Base-by-base conservation (phyloP, 2,888 invertebrate species). In the Timandra comae region DNA sequence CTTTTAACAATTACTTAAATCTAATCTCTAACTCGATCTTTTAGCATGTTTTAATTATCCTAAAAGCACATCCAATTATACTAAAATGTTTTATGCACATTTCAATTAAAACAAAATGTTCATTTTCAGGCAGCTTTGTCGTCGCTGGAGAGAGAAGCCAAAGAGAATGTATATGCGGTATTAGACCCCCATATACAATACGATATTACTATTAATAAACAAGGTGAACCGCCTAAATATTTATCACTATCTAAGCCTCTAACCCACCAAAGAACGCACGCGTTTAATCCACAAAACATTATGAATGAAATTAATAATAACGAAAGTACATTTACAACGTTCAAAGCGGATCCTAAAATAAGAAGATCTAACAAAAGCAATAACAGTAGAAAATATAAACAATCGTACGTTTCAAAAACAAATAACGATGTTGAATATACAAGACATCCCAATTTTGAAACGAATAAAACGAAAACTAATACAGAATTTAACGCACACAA, bases 151-250 rank as follows among this genome's bases (percentile, higher is more conserved):
- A 76, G 66, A 76, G 77, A 80, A 82, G 85, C 86, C 78, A 86
- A 86, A 82, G 86, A 86, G 66, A 86, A 86, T 66, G 85, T 86
- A 41, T 86, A 86, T 74, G 85, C 86, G 73, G 80, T 86, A 49
- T 58, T 86, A 55, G 86, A 86, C 56, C 86, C 86, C 66, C 85
- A 84, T 69, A 78, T 86, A 64, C 85, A 86, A 60, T 86, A 86
- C 68, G 86, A 86, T 65, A 75, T 86, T 67, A 85, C 84, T 52
- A 86, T 86, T 59, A 86, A 82, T 64, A 81, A 85, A 60, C 73
- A 76, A 59, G 86, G 86, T 60, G 84, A 85, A 50, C 84, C 84
- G 68, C 82, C 86, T 70, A 86, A 79, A 46, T 77, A 84, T 58
- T 69, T 86, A 64, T 82, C 86, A 55, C 76, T 86, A 52, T 86